Evolutionary conservation across 2,797 vertebrate species (phyloP).

Genomic region (Trichosurus vulpecula): DNA sequence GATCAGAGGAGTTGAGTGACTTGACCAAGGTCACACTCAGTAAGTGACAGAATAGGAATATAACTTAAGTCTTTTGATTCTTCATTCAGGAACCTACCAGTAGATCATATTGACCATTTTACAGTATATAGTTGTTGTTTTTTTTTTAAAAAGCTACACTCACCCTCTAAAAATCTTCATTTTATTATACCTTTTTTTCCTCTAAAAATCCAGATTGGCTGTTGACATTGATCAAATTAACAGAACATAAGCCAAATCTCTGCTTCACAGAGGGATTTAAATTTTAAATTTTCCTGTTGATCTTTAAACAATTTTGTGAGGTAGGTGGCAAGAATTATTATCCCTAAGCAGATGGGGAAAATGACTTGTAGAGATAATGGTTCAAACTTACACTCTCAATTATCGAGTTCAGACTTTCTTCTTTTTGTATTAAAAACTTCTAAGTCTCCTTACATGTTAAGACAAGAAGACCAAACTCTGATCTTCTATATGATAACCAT

Average conservation of each 20-base stretch:
- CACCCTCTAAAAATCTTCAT: not conserved
- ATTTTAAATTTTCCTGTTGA: not conserved
- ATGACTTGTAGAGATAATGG: not conserved
- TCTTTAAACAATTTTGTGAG: conserved; percentile 20
- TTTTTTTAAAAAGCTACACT: not conserved
- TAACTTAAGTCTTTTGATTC: not conserved
- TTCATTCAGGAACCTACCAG: not conserved
- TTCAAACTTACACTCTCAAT: not conserved
- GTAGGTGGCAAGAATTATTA: not conserved
- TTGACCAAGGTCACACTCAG: not conserved
- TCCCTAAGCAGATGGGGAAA: not conserved
- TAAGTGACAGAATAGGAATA: not conserved
- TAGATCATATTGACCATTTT: not conserved
- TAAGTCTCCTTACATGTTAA: not conserved
- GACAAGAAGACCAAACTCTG: not conserved
- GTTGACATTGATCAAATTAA: not conserved
- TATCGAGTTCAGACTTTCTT: not conserved
- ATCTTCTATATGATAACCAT: not conserved
- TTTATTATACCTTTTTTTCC: not conserved
- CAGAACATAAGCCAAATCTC: not conserved
- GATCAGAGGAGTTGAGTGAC: not conserved
- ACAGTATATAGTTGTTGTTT: not conserved
- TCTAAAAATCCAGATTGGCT: not conserved
- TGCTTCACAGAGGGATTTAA: not conserved
- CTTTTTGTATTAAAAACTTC: not conserved